Evolutionary conservation across 2,888 invertebrate genomes (phyloP).

Genomic region (Microplitis manilae): DNA sequence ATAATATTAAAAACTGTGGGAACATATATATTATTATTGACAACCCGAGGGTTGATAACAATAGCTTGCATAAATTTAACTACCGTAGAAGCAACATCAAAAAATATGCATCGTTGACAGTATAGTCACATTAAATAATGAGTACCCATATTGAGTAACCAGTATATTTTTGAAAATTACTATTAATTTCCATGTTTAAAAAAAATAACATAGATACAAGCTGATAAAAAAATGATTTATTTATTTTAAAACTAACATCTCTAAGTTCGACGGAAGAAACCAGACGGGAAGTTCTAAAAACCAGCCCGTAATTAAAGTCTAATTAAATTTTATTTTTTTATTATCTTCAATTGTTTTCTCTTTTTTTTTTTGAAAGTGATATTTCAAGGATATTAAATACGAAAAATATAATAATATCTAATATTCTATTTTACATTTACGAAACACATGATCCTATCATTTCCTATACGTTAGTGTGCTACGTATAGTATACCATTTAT

Average conservation of each 20-base stretch:
- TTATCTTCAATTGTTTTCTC: background rate
- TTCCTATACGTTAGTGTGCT: background rate
- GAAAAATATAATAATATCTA: background rate
- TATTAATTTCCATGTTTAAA: no score
- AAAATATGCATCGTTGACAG: no score
- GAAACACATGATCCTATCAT: background rate
- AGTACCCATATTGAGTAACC: no score
- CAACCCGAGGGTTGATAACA: no score
- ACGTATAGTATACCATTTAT: background rate
- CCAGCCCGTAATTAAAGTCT: background rate
- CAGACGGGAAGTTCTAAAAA: background rate
- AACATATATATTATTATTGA: no score
- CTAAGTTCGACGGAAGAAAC: background rate
- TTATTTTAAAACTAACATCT: background rate
- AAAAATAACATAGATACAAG: no score
- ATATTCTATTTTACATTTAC: background rate
- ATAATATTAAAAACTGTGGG: no score
- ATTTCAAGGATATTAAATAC: background rate
- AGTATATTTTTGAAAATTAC: no score
- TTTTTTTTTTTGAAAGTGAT: background rate
- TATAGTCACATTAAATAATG: no score
- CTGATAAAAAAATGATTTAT: background rate
- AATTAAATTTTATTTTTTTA: background rate
- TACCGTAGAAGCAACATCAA: no score
- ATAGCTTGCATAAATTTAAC: no score